phyloP scores from a whole-genome alignment of 2,888 invertebrate genomes.

The Neria commutata region DNA sequence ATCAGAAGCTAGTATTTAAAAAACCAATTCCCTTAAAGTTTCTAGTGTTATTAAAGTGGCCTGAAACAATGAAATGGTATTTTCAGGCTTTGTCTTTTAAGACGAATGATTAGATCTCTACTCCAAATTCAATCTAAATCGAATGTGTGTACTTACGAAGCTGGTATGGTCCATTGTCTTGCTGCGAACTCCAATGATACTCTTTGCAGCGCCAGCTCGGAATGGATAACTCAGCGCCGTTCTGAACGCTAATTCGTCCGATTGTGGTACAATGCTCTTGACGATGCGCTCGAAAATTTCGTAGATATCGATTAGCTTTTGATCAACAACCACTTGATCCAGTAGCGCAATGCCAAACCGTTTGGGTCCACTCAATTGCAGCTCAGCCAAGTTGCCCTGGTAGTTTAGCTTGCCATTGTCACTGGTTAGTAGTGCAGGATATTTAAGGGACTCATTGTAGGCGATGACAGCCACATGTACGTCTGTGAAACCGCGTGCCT shows the following conservation, averaged over 20 bases:
- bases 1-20: neutral
- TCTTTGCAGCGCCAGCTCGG: constrained; percentile 77
- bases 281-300: constrained; percentile 45
- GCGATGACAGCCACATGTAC: constrained; percentile 67
- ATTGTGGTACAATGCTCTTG: constrained; percentile 46
- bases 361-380: constrained; percentile 55
- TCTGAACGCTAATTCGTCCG: constrained; percentile 69
- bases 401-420: constrained; percentile 64
- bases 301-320: constrained; percentile 41
- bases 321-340: constrained; percentile 43
- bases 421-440: constrained; percentile 67
- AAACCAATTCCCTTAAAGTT: neutral
- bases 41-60: too few relatives aligned
- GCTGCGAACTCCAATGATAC: constrained; percentile 71
- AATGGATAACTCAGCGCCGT: constrained; percentile 74
- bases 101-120: too few relatives aligned
- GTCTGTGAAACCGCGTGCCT: constrained; percentile 63
- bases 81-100: too few relatives aligned
- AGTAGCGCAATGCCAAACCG: constrained; percentile 41
- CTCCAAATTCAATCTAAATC: too few relatives aligned
- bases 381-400: constrained; percentile 62
- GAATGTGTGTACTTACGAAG: constrained; percentile 48
- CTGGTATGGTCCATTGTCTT: constrained; percentile 65
- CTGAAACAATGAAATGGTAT: too few relatives aligned
- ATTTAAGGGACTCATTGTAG: constrained; percentile 65